phyloP scores from a whole-genome alignment of 2,113 vertebrate species.

The Chaetodon trifascialis region DNA sequence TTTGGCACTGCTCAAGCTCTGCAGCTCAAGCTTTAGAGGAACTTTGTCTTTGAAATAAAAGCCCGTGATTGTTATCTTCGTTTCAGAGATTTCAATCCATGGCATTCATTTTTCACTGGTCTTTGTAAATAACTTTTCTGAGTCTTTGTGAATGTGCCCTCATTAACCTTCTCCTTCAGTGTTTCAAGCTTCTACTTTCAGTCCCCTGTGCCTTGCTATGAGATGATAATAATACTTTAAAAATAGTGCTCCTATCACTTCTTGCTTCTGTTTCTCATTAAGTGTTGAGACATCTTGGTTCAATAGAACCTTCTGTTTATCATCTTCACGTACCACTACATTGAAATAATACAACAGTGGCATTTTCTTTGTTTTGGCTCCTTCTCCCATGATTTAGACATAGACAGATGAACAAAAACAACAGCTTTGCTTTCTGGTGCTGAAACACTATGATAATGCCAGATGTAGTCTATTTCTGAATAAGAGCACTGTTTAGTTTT shows the following conservation, averaged over 20 bases:
- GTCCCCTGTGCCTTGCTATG: slow-evolving; percentile 3
- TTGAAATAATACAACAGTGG: slow-evolving; percentile 14
- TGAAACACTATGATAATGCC: slow-evolving; percentile 51
- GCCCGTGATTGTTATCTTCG: slow-evolving; percentile 66
- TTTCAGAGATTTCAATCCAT: slow-evolving; percentile 55
- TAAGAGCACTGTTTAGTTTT: slow-evolving; percentile 43
- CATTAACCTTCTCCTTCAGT: slow-evolving; percentile 57
- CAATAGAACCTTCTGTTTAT: slow-evolving; percentile 37
- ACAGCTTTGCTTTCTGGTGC: slow-evolving; percentile 43
- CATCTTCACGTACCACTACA: neutral
- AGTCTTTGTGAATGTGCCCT: slow-evolving; percentile 60
- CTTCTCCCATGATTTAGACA: slow-evolving; percentile 47
- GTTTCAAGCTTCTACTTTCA: slow-evolving; percentile 36
- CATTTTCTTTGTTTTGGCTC: slow-evolving; percentile 36
- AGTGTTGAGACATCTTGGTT: slow-evolving; percentile 14
- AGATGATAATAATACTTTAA: slow-evolving; percentile 53
- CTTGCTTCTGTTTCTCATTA: slow-evolving; percentile 7
- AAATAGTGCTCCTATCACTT: slow-evolving; percentile 41
- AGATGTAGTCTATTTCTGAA: slow-evolving; percentile 53
- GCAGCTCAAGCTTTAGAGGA: slow-evolving; percentile 41
- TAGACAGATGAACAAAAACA: slow-evolving; percentile 52
- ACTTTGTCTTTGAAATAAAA: slow-evolving; percentile 76
- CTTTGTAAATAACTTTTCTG: slow-evolving; percentile 65
- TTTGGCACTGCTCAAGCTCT: slow-evolving; percentile 48
- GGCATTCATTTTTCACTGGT: slow-evolving; percentile 57